Evolutionary conservation across 2,113 vertebrate genomes (phyloP).

Genomic region (Ophiodon elongatus): DNA sequence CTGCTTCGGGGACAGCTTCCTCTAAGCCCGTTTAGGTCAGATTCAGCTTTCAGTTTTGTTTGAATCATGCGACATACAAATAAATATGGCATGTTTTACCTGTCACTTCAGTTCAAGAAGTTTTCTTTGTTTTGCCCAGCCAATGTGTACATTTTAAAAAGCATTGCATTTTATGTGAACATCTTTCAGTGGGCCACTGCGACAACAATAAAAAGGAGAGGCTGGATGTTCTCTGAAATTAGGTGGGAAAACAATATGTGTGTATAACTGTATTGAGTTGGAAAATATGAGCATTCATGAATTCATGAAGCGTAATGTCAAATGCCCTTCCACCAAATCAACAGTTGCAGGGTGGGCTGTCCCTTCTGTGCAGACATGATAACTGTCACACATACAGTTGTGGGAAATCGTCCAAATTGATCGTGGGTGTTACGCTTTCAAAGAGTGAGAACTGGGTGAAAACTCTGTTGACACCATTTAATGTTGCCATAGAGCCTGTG

Average conservation of each 20-base stretch:
- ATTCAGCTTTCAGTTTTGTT: background rate
- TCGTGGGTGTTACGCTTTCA: constrained; percentile 35
- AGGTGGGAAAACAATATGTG: no score
- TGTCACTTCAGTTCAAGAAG: no score
- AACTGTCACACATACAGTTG: constrained; percentile 58
- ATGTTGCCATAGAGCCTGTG: background rate
- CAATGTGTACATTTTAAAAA: no score
- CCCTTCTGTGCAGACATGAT: constrained; percentile 69
- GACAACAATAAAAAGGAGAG: no score
- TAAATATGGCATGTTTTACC: no score
- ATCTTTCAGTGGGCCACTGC: no score
- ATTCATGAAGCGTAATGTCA: constrained; percentile 5
- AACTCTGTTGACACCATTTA: constrained; percentile 20
- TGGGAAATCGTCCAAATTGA: constrained; percentile 47
- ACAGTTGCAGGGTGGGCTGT: constrained; percentile 46
- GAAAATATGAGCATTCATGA: no score
- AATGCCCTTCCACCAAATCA: constrained; percentile 18
- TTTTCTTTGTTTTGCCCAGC: no score
- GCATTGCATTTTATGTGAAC: no score
- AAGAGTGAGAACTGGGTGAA: constrained; percentile 42
- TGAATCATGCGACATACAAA: background rate
- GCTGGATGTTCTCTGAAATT: no score
- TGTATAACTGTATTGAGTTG: no score
- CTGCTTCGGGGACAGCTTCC: no score
- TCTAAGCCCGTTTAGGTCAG: background rate